phyloP scores from a whole-genome alignment of 2,113 vertebrate genomes.

The Lepisosteus oculatus region DNA sequence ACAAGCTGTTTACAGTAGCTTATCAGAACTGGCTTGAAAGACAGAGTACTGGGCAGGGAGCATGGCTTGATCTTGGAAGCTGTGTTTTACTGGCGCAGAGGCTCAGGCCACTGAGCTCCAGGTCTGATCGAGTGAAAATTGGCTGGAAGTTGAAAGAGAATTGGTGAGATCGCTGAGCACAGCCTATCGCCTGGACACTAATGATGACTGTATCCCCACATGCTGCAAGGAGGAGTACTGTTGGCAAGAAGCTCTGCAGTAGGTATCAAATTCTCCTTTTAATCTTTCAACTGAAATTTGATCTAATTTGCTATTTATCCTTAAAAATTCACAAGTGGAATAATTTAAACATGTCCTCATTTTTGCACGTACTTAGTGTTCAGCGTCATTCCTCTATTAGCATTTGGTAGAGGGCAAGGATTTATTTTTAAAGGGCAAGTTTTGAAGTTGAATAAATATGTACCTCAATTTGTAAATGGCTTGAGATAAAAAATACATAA shows the following conservation, averaged over 20 bases:
- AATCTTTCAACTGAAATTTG: conserved; percentile 30
- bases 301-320: conserved; percentile 49
- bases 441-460: neutral
- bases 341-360: conserved; percentile 51
- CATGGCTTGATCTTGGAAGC: conserved; percentile 21
- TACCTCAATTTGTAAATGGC: no score
- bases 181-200: conserved; percentile 36
- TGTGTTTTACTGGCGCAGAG: conserved; percentile 42
- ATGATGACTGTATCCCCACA: conserved; percentile 60
- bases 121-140: conserved; percentile 48
- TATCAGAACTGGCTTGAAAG: conserved; percentile 31
- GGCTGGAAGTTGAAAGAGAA: conserved; percentile 64
- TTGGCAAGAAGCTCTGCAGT: conserved; percentile 39
- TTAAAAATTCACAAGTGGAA: conserved; percentile 57
- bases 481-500: no score
- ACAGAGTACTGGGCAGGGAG: conserved; percentile 29
- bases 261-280: conserved; percentile 42
- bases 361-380: conserved; percentile 24
- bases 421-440: conserved; percentile 18
- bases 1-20: conserved; percentile 24
- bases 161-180: conserved; percentile 46
- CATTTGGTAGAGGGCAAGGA: conserved; percentile 26
- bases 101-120: conserved; percentile 19
- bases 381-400: conserved; percentile 35
- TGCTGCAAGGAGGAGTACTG: conserved; percentile 46